Conservation (phyloP, 2,888 invertebrate genomes). For the Philereme vetulata region DNA sequence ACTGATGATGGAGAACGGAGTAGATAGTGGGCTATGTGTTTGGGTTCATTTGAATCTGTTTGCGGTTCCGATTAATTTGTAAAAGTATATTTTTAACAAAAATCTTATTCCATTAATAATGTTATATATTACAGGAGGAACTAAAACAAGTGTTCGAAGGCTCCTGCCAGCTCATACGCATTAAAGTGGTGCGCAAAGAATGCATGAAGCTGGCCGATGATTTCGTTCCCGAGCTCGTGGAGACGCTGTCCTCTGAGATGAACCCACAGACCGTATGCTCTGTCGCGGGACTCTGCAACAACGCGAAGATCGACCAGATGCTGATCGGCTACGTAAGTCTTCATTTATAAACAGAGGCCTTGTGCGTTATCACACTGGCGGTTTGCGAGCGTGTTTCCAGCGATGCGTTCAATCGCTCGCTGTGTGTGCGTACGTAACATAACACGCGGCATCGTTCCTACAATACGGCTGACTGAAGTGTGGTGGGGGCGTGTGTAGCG, state of each 20-base stretch:
- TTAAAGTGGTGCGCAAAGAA: conserved; percentile 89
- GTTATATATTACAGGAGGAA: conserved; percentile 84
- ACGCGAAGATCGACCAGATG: conserved; percentile 86
- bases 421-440: too few species aligned
- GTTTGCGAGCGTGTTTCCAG: too few species aligned
- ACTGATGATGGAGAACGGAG: too few species aligned
- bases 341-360: background rate
- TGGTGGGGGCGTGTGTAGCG: too few species aligned
- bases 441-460: too few species aligned
- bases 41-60: too few species aligned
- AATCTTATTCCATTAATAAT: conserved; percentile 8
- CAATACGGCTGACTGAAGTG: too few species aligned
- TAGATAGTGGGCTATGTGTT: too few species aligned
- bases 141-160: conserved; percentile 94
- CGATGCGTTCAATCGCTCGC: too few species aligned
- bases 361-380: too few species aligned
- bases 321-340: conserved; percentile 80
- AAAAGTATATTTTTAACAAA: too few species aligned
- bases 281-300: conserved; percentile 95
- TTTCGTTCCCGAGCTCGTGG: conserved; percentile 93
- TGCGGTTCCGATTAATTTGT: too few species aligned
- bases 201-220: conserved; percentile 92
- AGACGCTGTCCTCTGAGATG: conserved; percentile 95
- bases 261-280: conserved; percentile 94
- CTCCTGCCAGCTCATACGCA: conserved; percentile 91